Conservation (phyloP, 2,888 invertebrate genomes). For the Campoplex capitator region DNA sequence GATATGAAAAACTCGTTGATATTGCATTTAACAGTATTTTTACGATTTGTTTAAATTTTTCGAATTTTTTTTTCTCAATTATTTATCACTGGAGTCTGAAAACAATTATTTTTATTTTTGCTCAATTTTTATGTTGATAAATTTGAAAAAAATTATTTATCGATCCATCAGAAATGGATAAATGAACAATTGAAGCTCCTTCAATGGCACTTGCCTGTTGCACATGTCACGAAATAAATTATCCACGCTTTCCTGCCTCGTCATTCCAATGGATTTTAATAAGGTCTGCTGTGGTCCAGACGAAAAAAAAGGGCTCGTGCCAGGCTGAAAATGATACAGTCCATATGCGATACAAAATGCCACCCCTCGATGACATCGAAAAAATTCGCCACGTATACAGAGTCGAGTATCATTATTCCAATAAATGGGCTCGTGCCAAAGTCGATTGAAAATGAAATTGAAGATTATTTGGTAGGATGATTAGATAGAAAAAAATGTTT, state of each 20-base stretch:
- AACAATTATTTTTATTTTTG: background rate
- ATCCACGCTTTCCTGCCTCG: conserved; percentile 49
- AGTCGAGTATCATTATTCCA: conserved; percentile 3
- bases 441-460: conserved; percentile 30
- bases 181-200: conserved; percentile 3
- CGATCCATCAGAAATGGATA: background rate
- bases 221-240: conserved; percentile 67
- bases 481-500: background rate
- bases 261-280: conserved; percentile 40
- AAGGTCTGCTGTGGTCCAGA: conserved; percentile 41
- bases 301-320: conserved; percentile 10
- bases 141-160: background rate
- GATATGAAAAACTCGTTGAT: background rate
- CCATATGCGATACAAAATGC: conserved; percentile 76
- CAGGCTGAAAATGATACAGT: conserved; percentile 35
- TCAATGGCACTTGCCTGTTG: background rate
- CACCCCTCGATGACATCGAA: conserved; percentile 75
- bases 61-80: background rate
- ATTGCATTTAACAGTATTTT: background rate
- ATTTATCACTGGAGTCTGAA: too few species aligned
- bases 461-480: conserved; percentile 3
- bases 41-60: background rate
- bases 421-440: conserved; percentile 43
- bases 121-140: background rate
- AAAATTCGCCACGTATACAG: conserved; percentile 75